phyloP scores from a whole-genome alignment of 1,140 invertebrate genomes.

The Tetragonula clypearis region DNA sequence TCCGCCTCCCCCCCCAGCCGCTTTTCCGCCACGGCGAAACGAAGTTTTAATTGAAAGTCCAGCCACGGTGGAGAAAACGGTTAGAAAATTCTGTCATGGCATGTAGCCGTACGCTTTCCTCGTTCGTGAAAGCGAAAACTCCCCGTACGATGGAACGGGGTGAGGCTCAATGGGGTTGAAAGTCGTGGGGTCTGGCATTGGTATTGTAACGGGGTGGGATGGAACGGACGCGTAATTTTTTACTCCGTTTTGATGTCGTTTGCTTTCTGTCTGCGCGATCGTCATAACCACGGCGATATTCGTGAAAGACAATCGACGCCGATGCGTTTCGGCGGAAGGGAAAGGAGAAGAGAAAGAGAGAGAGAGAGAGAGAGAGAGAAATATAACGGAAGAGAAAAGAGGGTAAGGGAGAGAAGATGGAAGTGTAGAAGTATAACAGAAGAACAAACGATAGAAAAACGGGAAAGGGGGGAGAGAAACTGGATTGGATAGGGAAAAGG shows the following conservation, averaged over 20 bases:
- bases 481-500: too few relatives aligned
- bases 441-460: neutral
- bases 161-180: neutral
- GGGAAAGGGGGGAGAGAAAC: too few relatives aligned
- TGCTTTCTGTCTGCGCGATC: neutral
- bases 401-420: too few relatives aligned
- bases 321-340: neutral
- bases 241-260: neutral
- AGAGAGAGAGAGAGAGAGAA: too few relatives aligned
- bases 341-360: neutral
- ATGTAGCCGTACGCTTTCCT: neutral
- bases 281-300: neutral
- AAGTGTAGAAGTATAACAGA: too few relatives aligned
- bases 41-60: constrained; percentile 31
- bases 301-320: neutral
- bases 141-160: too few relatives aligned
- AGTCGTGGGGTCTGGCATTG: neutral
- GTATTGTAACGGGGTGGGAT: neutral
- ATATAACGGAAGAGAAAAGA: too few relatives aligned
- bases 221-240: neutral
- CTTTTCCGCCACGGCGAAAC: neutral
- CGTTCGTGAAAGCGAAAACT: neutral
- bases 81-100: neutral
- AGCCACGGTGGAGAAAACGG: too few relatives aligned
- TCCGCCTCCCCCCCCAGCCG: too few relatives aligned